Conservation (phyloP, 2,888 invertebrate species). For the Drosophila barbarae region DNA sequence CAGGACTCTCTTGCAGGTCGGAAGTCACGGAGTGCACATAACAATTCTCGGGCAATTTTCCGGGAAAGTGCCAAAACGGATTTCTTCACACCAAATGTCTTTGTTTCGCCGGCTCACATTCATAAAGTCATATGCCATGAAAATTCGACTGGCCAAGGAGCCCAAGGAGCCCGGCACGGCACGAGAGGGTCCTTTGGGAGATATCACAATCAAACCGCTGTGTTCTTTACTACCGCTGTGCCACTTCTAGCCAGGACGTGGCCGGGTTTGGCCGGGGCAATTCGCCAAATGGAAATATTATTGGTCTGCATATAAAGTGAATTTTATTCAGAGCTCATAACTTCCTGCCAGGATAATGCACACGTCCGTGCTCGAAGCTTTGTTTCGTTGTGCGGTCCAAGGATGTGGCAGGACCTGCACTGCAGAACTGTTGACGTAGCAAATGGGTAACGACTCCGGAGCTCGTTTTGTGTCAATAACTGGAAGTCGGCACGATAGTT, state of each 20-base stretch:
- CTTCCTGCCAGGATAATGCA: conserved; percentile 36
- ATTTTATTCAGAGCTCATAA: conserved; percentile 62
- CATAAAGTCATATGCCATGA: conserved; percentile 67
- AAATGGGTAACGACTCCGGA: conserved; percentile 29
- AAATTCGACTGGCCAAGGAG: conserved; percentile 36
- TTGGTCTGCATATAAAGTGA: conserved; percentile 70
- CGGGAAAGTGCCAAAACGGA: conserved; percentile 64
- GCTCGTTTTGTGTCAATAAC: conserved; percentile 25
- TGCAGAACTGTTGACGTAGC: conserved; percentile 29
- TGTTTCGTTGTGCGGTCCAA: not conserved
- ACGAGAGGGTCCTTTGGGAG: conserved; percentile 46
- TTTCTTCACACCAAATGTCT: conserved; percentile 55
- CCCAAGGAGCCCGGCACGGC: not conserved
- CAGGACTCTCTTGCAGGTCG: conserved; percentile 1
- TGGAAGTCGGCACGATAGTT: conserved; percentile 12
- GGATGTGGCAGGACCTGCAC: conserved; percentile 11
- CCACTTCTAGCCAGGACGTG: conserved; percentile 26
- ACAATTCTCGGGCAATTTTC: conserved; percentile 60
- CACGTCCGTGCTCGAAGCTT: conserved; percentile 20
- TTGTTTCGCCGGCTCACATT: conserved; percentile 34
- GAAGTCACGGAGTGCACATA: conserved; percentile 64
- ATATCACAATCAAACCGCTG: conserved; percentile 64
- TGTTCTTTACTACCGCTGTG: conserved; percentile 45
- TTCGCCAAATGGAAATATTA: conserved; percentile 76
- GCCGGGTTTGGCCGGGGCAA: conserved; percentile 41